These are phyloP conservation scores for Charadrius vociferus DNA, from an alignment of 2,113 vertebrate species.

Conservation along the genomic window DNA sequence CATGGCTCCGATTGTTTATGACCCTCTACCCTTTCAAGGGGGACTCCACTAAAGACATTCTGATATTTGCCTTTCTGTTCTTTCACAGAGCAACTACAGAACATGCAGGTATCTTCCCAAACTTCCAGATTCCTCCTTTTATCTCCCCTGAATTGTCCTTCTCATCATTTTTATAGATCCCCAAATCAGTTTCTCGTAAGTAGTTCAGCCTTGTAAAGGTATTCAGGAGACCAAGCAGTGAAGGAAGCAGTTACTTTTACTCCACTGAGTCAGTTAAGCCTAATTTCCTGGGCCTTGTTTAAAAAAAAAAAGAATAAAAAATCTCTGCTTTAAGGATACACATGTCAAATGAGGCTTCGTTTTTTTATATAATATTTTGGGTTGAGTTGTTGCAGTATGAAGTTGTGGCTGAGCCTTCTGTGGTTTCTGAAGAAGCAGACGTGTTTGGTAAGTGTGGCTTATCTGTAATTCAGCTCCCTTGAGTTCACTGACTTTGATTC, in stretches of 20 bases:
- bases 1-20: background rate
- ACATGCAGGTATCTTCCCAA: too few species aligned
- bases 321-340: background rate
- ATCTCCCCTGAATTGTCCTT: background rate
- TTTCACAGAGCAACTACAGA: background rate
- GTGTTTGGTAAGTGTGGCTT: background rate
- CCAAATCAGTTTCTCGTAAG: background rate
- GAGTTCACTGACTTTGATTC: background rate
- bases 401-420: background rate
- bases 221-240: background rate
- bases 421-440: background rate
- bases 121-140: background rate
- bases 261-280: background rate
- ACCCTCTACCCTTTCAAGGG: rapidly evolving
- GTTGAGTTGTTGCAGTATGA: background rate
- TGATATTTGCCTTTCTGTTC: background rate
- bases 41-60: background rate
- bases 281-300: background rate
- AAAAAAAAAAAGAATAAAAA: background rate
- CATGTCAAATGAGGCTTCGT: background rate
- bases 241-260: background rate
- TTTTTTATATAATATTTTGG: background rate
- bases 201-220: background rate
- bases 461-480: background rate
- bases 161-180: background rate